phyloP scores from a whole-genome alignment of 2,888 invertebrate species.

The Pristionchus japonicus region DNA sequence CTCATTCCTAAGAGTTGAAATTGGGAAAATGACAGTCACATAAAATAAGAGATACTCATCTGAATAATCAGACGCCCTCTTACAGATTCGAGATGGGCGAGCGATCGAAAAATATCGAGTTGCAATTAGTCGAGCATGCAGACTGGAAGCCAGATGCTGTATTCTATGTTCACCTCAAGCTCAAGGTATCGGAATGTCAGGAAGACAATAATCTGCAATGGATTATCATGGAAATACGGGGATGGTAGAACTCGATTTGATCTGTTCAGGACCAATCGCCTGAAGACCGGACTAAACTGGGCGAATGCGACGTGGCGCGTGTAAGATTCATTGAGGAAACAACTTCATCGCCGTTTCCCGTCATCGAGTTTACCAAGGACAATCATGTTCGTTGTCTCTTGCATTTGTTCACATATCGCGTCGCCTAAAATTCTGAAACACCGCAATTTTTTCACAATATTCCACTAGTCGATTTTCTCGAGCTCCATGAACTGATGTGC shows the following conservation, averaged over 20 bases:
- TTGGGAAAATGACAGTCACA: no score
- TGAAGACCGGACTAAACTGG: constrained; percentile 75
- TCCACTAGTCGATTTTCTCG: no score
- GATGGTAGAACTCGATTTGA: no score
- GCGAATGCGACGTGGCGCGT: constrained; percentile 73
- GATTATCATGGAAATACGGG: not conserved
- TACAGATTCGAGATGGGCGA: not conserved
- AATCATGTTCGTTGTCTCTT: constrained; percentile 56
- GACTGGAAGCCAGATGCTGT: constrained; percentile 82
- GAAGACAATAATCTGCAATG: no score
- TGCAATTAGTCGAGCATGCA: constrained; percentile 79
- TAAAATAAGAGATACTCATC: no score
- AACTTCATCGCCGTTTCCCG: constrained; percentile 13
- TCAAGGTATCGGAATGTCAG: no score
- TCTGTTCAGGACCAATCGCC: constrained; percentile 51
- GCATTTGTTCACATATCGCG: no score
- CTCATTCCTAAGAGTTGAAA: no score
- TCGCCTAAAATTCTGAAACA: no score
- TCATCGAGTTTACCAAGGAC: constrained; percentile 59
- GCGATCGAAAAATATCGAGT: constrained; percentile 55
- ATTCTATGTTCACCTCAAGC: constrained; percentile 80
- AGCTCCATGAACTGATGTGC: no score
- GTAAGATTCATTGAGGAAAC: constrained; percentile 55
- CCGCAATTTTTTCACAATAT: no score
- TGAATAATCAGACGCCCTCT: no score